Percentiles rank a stretch among this genome's conserved stretches.
Conservation (phyloP, 92 coral and sea anemone genomes). For the Palythoa heliodiscus region DNA sequence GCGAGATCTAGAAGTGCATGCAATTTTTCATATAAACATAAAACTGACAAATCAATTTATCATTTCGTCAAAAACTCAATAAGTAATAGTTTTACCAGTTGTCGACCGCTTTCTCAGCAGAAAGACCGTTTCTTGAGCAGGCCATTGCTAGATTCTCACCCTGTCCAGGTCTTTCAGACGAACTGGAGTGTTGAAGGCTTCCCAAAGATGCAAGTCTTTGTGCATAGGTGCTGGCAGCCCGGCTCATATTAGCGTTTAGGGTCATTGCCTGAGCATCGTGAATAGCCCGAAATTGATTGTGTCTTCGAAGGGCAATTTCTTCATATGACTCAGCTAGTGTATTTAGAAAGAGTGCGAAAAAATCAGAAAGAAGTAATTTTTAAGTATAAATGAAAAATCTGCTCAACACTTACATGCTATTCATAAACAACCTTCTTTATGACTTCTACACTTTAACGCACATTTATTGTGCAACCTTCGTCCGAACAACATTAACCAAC, state of each 20-base stretch:
- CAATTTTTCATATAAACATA: not conserved
- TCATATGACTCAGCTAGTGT: constrained; percentile 23
- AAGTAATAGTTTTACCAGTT: constrained; percentile 42
- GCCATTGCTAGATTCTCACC: constrained; percentile 90
- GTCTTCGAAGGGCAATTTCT: constrained; percentile 60
- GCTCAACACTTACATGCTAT: no score
- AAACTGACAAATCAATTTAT: not conserved
- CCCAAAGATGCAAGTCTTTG: constrained; percentile 65
- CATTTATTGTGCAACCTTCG: no score
- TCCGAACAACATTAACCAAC: no score
- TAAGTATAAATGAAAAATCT: no score
- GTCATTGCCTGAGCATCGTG: constrained; percentile 74
- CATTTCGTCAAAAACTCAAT: not conserved
- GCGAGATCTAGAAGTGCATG: no score
- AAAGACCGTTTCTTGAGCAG: constrained; percentile 54
- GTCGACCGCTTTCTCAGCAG: constrained; percentile 62
- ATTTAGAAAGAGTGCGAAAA: no score
- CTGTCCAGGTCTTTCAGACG: constrained; percentile 52
- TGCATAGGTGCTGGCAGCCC: constrained; percentile 78
- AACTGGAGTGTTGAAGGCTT: constrained; percentile 61
- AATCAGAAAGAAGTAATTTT: no score
- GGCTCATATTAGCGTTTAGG: constrained; percentile 65
- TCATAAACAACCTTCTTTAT: no score
- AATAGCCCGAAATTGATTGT: constrained; percentile 73
- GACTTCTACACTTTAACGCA: no score